Conservation (phyloP, 2,888 invertebrate genomes). For the Melangyna quadrimaculata region DNA sequence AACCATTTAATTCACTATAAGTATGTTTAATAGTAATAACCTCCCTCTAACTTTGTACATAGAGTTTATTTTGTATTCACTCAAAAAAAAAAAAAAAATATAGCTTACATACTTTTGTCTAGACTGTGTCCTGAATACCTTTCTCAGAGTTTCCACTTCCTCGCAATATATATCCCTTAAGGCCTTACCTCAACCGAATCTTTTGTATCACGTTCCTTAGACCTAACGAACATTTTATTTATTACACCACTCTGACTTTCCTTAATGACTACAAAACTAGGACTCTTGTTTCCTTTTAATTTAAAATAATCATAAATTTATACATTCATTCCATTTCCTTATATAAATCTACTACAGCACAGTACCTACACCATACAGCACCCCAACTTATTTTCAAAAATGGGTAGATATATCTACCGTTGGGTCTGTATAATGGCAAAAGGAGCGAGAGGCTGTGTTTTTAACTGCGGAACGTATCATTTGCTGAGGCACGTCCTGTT, state of each 20-base stretch:
- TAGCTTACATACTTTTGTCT: constrained; percentile 8
- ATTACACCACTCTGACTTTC: constrained; percentile 53
- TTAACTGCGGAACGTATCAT: constrained; percentile 47
- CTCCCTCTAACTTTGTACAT: too few relatives aligned
- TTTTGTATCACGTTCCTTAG: constrained; percentile 54
- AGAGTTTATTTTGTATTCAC: too few relatives aligned
- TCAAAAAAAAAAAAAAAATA: not conserved
- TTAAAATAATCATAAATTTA: constrained; percentile 81
- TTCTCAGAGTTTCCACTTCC: not conserved
- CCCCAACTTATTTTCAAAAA: constrained; percentile 16
- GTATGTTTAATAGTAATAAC: not conserved
- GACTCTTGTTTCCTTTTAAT: constrained; percentile 79
- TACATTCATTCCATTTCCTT: constrained; percentile 78
- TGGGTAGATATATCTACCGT: not conserved
- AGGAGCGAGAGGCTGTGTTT: constrained; percentile 28
- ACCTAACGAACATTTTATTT: constrained; percentile 66
- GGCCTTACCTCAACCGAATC: constrained; percentile 60
- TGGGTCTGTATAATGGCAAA: not conserved
- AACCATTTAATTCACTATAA: not conserved
- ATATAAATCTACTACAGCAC: constrained; percentile 53
- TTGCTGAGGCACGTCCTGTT: constrained; percentile 67
- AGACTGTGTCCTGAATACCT: constrained; percentile 1
- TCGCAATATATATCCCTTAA: not conserved
- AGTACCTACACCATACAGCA: constrained; percentile 9
- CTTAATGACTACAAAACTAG: constrained; percentile 66